A percentile compares a stretch with the other conserved stretches of the same genome.
Evolutionary conservation across 2,797 vertebrate species (phyloP).

Genomic region (Salmo trutta): DNA sequence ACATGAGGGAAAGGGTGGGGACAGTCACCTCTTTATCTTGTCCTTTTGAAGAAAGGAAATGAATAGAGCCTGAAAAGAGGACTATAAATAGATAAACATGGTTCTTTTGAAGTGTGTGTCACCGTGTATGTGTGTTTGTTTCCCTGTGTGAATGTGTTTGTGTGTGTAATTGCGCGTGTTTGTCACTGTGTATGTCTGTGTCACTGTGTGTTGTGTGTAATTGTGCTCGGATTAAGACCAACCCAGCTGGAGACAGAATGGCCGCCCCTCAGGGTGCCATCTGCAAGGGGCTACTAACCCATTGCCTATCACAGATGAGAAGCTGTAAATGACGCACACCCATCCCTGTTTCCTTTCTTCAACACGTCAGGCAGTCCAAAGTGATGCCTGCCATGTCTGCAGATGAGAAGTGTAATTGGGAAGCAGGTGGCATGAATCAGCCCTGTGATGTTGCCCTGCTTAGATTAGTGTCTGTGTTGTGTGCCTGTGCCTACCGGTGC

Average conservation of each 20-base stretch:
- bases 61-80: slow-evolving; percentile 1
- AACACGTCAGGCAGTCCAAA: slow-evolving; percentile 6
- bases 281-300: not conserved
- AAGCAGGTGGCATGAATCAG: slow-evolving; percentile 63
- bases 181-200: not conserved
- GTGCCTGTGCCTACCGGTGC: slow-evolving; percentile 18
- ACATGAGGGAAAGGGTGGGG: not conserved
- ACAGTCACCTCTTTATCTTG: not conserved
- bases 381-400: slow-evolving; percentile 41
- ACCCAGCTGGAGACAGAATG: not conserved
- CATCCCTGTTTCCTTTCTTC: slow-evolving; percentile 58
- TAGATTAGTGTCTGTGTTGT: slow-evolving; percentile 27
- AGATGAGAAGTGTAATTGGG: slow-evolving; percentile 64
- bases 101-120: not conserved
- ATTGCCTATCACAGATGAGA: not conserved
- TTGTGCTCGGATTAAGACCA: not conserved
- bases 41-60: not conserved
- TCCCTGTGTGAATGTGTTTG: slow-evolving; percentile 15
- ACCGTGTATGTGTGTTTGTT: not conserved
- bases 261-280: not conserved
- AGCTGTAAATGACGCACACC: slow-evolving; percentile 38
- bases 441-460: slow-evolving; percentile 43
- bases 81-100: not conserved
- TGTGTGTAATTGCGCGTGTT: not conserved
- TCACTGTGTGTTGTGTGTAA: slow-evolving; percentile 13